Percentiles rank a stretch among this genome's conserved stretches.
phyloP scores from a whole-genome alignment of 2,113 vertebrate species.

The Motacilla tschutschensis region DNA sequence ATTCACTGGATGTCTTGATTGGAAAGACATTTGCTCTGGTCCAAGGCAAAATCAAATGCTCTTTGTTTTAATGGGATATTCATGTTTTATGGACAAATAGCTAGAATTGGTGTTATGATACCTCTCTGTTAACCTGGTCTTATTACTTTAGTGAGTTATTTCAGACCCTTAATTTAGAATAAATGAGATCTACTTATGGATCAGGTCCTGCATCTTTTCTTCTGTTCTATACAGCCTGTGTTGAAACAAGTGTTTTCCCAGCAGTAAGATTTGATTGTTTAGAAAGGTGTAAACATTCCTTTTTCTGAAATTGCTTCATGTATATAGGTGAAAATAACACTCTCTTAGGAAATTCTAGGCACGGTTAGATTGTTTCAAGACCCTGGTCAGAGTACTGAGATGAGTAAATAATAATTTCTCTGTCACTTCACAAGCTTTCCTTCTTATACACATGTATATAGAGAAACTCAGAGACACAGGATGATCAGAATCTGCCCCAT shows the following conservation, averaged over 20 bases:
- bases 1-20: constrained; percentile 57
- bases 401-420: constrained; percentile 32
- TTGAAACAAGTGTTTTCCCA: constrained; percentile 22
- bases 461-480: neutral
- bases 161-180: constrained; percentile 10
- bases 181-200: neutral
- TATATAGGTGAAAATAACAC: constrained; percentile 41
- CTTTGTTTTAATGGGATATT: constrained; percentile 33
- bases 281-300: constrained; percentile 39
- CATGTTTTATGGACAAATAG: constrained; percentile 4
- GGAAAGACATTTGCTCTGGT: constrained; percentile 45
- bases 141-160: constrained; percentile 5
- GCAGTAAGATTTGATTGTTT: constrained; percentile 25
- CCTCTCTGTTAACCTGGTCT: neutral
- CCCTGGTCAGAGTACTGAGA: neutral
- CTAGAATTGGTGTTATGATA: neutral
- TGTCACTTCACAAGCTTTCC: neutral
- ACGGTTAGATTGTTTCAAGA: constrained; percentile 38
- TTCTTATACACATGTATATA: neutral
- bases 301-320: constrained; percentile 22
- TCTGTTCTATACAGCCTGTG: neutral
- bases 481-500: neutral
- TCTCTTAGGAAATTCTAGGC: constrained; percentile 17
- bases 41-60: constrained; percentile 36
- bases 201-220: neutral